Evolutionary conservation across 2,797 vertebrate species (phyloP).

Genomic region (Decapterus maruadsi): DNA sequence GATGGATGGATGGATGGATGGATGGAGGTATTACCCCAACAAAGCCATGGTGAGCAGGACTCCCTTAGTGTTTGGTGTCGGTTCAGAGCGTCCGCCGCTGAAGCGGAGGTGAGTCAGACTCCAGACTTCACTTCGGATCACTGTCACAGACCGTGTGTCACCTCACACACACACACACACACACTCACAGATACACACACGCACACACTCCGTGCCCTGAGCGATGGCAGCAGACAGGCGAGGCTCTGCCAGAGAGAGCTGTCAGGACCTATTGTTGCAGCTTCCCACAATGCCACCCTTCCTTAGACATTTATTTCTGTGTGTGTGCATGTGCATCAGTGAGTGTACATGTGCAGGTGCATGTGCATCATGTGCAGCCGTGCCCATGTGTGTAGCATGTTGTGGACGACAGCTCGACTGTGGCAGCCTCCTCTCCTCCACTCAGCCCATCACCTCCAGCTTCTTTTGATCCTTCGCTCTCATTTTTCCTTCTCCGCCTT

Average conservation of each 20-base stretch:
- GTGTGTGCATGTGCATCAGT: neutral
- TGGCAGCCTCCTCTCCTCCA: slow-evolving; percentile 22
- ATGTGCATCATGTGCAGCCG: neutral
- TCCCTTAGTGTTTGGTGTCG: slow-evolving; percentile 62
- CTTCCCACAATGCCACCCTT: slow-evolving; percentile 42
- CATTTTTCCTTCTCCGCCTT: too few relatives aligned
- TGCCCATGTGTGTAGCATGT: slow-evolving; percentile 15
- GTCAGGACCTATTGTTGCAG: slow-evolving; percentile 67
- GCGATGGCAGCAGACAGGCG: slow-evolving; percentile 68
- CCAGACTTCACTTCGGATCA: slow-evolving; percentile 68
- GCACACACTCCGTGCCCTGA: slow-evolving; percentile 44
- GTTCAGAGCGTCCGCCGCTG: slow-evolving; percentile 55
- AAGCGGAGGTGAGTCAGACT: slow-evolving; percentile 76
- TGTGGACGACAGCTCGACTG: slow-evolving; percentile 9
- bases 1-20: slow-evolving; percentile 31
- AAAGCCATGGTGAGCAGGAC: slow-evolving; percentile 53
- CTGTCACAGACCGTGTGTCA: slow-evolving; percentile 60
- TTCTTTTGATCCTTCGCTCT: neutral
- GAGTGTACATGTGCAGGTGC: slow-evolving; percentile 7
- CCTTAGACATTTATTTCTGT: slow-evolving; percentile 21
- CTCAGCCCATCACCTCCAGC: slow-evolving; percentile 20
- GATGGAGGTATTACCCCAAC: slow-evolving; percentile 59
- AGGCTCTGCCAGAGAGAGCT: slow-evolving; percentile 59
- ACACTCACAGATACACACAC: slow-evolving; percentile 24
- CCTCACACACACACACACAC: slow-evolving; percentile 32